Evolutionary conservation across 2,797 vertebrate species (phyloP).

Genomic region (Siniperca undulata): DNA sequence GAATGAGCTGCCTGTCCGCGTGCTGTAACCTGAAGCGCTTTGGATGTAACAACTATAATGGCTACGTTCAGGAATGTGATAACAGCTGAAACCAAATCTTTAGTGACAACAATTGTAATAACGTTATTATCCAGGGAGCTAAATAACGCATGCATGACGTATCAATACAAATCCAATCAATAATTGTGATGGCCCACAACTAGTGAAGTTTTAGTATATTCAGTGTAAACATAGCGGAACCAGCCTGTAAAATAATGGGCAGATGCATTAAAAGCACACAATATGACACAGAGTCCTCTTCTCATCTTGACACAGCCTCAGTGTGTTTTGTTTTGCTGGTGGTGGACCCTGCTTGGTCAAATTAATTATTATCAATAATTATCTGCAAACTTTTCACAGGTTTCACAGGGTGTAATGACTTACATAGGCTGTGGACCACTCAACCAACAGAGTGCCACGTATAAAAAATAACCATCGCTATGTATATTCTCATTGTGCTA

Average conservation of each 20-base stretch:
- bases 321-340: not conserved
- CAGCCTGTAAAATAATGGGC: too few relatives aligned
- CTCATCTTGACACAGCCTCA: not conserved
- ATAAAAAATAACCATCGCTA: not conserved
- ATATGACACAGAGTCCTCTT: not conserved
- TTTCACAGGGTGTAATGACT: not conserved
- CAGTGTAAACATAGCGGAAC: not conserved
- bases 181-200: not conserved
- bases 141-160: not conserved
- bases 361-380: not conserved
- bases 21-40: conserved; percentile 61
- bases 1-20: conserved; percentile 19
- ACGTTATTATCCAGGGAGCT: not conserved
- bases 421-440: not conserved
- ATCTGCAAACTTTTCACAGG: not conserved
- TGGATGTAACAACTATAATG: conserved; percentile 43
- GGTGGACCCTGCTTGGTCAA: not conserved
- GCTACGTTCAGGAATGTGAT: conserved; percentile 50
- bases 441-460: not conserved
- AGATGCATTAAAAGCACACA: not conserved
- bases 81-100: conserved; percentile 34
- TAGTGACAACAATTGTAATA: conserved; percentile 17
- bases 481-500: not conserved
- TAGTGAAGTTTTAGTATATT: not conserved
- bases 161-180: not conserved